Conservation (phyloP, 2,797 vertebrate species). For the Muscicapa striata region DNA sequence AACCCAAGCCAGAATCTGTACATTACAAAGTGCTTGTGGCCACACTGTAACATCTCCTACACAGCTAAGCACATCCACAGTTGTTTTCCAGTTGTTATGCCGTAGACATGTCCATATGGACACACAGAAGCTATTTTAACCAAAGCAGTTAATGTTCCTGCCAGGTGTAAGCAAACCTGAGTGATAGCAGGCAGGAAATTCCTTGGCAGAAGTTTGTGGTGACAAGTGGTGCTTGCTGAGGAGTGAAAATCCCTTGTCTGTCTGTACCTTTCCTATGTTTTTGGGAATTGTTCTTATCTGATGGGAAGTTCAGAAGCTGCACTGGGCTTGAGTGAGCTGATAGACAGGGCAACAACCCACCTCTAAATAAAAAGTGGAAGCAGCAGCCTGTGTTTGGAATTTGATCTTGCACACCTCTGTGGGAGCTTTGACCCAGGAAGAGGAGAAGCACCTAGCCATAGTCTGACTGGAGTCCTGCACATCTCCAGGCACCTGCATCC, state of each 20-base stretch:
- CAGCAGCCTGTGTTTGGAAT: neutral
- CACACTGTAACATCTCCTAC: neutral
- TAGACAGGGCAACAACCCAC: neutral
- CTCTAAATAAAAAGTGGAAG: neutral
- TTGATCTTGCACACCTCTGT: neutral
- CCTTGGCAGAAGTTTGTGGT: neutral
- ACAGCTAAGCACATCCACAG: fast-evolving
- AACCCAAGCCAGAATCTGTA: neutral
- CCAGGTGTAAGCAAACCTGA: neutral
- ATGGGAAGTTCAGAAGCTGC: neutral
- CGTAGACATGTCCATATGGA: fast-evolving
- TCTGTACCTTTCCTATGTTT: neutral
- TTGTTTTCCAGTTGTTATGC: neutral
- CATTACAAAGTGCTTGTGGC: neutral
- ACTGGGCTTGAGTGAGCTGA: neutral
- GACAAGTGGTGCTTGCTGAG: neutral
- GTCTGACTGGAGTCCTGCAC: neutral
- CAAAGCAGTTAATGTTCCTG: neutral
- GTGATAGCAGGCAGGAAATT: neutral
- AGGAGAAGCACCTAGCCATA: neutral
- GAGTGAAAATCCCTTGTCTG: neutral
- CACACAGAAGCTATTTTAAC: neutral
- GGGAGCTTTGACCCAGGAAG: neutral
- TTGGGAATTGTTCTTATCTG: neutral
- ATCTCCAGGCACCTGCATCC: neutral